Base-by-base conservation (phyloP, 2,797 vertebrate species). In the Discoglossus pictus region DNA sequence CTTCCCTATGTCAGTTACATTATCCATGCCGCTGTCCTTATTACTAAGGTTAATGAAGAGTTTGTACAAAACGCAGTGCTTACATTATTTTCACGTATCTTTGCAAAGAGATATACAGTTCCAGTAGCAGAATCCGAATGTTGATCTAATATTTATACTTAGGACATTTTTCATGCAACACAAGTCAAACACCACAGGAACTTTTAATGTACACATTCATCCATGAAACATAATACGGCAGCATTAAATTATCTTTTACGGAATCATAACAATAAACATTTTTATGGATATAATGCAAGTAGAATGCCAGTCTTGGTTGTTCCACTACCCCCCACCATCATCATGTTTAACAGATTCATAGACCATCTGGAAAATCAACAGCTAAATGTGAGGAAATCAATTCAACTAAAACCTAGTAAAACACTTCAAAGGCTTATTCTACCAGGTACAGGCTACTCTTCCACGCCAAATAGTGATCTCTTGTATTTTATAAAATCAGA, bases 401-500 rank as follows among this genome's bases (percentile, higher is more conserved):
- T 64, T 64, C 43, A 36, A 53, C 52, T 71, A 50, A 35, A 44
- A 64, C 61, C 44, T 62, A 64, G 60, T 71, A 71, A 71, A 71
- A 64, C 7, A 71, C 68, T 64, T 71, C 68, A 71, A 71, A 71
- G 60, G 53, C 10, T 43, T 24, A 51, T 50, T 50, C 35, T 15
- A 38, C 44, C 68, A 71, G 68, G 68, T 71, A 71, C 20, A 23
- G 60, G 27, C 68, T 38, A 40, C 60, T 59, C 60, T 43, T 42
- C 53, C 61, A 25, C 31, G 31, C 39, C 25, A 43, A 20, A 71
- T 52, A 64, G 60, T 44, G 43, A 64, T 71, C 61, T 58, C 68
- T 64, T 59, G 52, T 71, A 71, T 64, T 71, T 64, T 71, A 56
- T 55, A 62, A 55, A n/a, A 70, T 62, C 59, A 63, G 61, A 71